Percentiles rank a stretch among this genome's conserved stretches.
These are phyloP conservation scores for Ichneumoninae sp. DNA, from an alignment of 2,888 invertebrate species.

Conservation along the genomic window DNA sequence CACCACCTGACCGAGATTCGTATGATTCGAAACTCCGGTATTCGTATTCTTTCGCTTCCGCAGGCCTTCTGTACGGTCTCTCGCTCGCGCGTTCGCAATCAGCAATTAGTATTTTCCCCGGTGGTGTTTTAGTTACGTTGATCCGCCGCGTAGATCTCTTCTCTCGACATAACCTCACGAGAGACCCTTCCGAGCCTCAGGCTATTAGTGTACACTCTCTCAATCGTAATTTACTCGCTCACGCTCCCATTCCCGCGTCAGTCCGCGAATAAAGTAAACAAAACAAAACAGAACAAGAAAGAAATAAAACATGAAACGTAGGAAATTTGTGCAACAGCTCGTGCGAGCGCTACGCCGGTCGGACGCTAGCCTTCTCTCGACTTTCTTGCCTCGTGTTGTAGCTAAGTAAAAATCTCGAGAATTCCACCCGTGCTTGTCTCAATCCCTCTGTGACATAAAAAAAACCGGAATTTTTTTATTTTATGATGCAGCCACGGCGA, in stretches of 20 bases:
- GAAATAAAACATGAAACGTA: not conserved
- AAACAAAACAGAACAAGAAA: slow-evolving; percentile 24
- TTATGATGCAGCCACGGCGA: not conserved
- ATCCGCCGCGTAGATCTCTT: slow-evolving; percentile 15
- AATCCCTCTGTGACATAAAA: not conserved
- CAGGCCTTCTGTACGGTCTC: not conserved
- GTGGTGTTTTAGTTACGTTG: slow-evolving; percentile 19
- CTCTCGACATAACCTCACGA: not conserved
- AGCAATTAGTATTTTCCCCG: slow-evolving; percentile 30
- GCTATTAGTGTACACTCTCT: not conserved
- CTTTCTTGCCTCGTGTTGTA: not conserved
- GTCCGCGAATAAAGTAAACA: slow-evolving; percentile 20
- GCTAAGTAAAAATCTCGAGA: not conserved
- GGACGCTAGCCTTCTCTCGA: slow-evolving; percentile 5
- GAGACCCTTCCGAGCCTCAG: not conserved
- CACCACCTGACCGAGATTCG: not conserved
- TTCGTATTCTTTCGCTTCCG: not conserved
- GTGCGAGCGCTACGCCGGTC: slow-evolving; percentile 1
- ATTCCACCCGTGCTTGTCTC: not conserved
- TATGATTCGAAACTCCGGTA: not conserved
- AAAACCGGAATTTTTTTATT: not conserved
- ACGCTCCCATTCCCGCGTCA: slow-evolving; percentile 19
- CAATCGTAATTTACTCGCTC: not conserved
- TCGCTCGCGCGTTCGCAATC: slow-evolving; percentile 7
- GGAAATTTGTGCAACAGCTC: slow-evolving; percentile 41